Conservation (phyloP, 2,888 invertebrate genomes). For the Stramonita haemastoma region DNA sequence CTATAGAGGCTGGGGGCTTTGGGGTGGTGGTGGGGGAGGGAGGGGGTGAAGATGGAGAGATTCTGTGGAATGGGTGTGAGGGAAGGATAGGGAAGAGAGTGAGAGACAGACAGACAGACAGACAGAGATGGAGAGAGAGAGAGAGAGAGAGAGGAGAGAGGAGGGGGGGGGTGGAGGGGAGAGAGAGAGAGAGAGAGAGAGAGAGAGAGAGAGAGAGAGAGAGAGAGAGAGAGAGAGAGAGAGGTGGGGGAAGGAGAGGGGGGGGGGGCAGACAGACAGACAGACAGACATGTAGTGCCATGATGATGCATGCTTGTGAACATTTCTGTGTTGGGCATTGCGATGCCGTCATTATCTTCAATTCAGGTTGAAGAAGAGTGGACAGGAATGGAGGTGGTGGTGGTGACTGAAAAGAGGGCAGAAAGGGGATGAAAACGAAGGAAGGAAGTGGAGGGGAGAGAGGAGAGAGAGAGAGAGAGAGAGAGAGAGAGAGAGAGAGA, state of each 20-base stretch:
- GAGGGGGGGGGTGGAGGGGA: neutral
- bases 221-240: neutral
- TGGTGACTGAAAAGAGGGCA: too few relatives aligned
- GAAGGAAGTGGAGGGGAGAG: too few relatives aligned
- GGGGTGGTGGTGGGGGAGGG: too few relatives aligned
- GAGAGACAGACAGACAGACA: neutral
- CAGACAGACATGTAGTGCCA: neutral
- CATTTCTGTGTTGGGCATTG: too few relatives aligned
- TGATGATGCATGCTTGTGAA: too few relatives aligned
- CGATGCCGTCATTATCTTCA: too few relatives aligned
- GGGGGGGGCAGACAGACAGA: neutral
- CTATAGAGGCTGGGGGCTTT: too few relatives aligned
- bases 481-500: neutral
- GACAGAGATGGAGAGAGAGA: neutral
- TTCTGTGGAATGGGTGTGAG: neutral
- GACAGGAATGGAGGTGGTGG: too few relatives aligned
- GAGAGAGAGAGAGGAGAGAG: neutral
- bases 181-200: slow-evolving; percentile 5
- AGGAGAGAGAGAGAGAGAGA: too few relatives aligned
- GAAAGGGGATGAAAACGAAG: too few relatives aligned
- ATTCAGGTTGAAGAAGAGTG: too few relatives aligned
- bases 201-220: neutral
- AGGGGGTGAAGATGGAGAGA: too few relatives aligned
- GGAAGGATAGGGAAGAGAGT: neutral
- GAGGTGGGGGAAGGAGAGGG: neutral